Conservation (phyloP, 2,113 vertebrate genomes). For the Bubo scandiacus region DNA sequence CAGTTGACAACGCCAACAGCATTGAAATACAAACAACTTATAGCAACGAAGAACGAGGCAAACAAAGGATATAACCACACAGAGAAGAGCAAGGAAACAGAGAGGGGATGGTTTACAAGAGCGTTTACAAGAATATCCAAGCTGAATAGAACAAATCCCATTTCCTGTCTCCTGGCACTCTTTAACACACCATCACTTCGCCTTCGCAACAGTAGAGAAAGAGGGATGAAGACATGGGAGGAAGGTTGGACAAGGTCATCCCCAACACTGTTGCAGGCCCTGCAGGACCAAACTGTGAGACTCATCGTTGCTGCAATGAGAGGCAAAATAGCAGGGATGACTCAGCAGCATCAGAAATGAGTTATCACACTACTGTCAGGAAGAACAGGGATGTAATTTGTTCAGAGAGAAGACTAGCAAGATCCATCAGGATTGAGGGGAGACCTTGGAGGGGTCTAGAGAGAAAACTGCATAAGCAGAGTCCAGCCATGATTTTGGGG, state of each 20-base stretch:
- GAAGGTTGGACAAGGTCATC: background rate
- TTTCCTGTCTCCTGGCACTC: background rate
- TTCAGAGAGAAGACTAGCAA: background rate
- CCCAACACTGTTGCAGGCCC: background rate
- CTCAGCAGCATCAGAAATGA: background rate
- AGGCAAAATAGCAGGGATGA: background rate
- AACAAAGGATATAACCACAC: background rate
- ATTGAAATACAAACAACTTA: background rate
- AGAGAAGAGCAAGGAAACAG: background rate
- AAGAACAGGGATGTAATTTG: background rate
- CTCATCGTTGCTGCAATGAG: background rate
- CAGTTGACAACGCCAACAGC: background rate
- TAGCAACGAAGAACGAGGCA: background rate
- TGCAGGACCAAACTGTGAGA: background rate
- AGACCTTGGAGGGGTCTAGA: background rate
- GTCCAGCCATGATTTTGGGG: background rate
- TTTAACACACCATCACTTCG: background rate
- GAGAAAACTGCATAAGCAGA: background rate
- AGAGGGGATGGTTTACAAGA: background rate
- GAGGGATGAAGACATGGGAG: background rate
- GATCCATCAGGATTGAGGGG: background rate
- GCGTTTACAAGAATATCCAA: background rate
- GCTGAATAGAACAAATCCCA: background rate
- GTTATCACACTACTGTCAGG: background rate
- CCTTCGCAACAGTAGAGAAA: background rate